These are phyloP conservation scores for Ameiurus melas DNA, from an alignment of 2,113 vertebrate species.

Conservation along the genomic window DNA sequence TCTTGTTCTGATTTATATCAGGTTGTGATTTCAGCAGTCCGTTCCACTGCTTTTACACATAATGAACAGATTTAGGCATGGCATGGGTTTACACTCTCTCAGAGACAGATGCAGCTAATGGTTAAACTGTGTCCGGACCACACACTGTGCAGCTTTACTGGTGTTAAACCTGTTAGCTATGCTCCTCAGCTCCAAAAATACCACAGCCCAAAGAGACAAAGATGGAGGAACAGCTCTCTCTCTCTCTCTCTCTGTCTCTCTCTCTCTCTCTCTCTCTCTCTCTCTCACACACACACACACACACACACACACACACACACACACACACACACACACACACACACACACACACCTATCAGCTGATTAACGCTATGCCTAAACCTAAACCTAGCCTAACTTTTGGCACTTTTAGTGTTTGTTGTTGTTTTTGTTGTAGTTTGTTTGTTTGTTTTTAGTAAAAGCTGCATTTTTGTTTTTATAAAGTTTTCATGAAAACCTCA, in stretches of 20 bases:
- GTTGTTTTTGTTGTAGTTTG: too few relatives aligned
- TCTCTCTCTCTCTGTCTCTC: not conserved
- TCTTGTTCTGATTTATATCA: conserved; percentile 4
- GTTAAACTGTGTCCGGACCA: conserved; percentile 36
- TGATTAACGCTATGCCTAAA: not conserved
- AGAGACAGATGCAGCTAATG: conserved; percentile 27
- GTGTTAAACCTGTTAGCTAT: conserved; percentile 35
- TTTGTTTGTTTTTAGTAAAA: not conserved
- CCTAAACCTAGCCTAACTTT: not conserved
- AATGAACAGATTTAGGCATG: conserved; percentile 34
- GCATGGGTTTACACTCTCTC: conserved; percentile 12
- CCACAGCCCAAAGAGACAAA: not conserved
- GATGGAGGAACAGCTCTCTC: not conserved
- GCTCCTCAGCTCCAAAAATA: conserved; percentile 30
- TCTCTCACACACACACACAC: not conserved
- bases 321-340: not conserved
- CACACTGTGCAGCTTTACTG: conserved; percentile 20
- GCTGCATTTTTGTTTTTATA: not conserved
- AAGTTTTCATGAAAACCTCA: not conserved
- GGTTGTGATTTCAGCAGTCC: conserved; percentile 12
- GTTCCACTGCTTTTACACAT: conserved; percentile 12
- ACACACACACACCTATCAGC: not conserved
- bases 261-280: not conserved
- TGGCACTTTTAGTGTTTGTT: not conserved
- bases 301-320: not conserved